phyloP scores from a whole-genome alignment of 1,140 invertebrate species.

The Holotrichia oblita region DNA sequence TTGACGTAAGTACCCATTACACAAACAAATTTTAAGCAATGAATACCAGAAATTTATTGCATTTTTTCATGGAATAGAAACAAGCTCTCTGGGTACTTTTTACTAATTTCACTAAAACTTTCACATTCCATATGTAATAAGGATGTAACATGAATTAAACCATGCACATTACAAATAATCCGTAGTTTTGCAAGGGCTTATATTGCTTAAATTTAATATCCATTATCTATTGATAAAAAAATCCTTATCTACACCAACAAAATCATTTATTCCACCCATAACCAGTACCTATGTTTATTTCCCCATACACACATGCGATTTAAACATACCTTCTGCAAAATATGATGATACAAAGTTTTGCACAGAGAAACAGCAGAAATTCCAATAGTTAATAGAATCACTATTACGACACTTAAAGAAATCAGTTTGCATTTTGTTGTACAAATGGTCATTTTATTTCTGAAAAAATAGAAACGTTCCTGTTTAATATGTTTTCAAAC shows the following conservation, averaged over 20 bases:
- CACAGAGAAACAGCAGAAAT: not conserved
- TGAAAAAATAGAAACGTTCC: not conserved
- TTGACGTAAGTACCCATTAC: no score
- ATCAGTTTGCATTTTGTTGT: slow-evolving; percentile 13
- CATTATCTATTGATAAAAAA: no score
- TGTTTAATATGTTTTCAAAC: no score
- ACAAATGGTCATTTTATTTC: not conserved
- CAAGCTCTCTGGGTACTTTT: no score
- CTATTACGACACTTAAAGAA: not conserved
- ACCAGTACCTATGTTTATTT: no score
- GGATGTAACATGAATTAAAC: no score
- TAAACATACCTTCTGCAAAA: slow-evolving; percentile 10
- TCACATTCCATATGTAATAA: not conserved
- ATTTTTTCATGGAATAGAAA: no score
- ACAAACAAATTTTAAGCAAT: no score
- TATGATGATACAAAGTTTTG: not conserved
- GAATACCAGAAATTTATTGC: no score
- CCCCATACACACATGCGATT: not conserved
- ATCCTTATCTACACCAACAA: no score
- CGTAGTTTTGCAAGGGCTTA: not conserved
- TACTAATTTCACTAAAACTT: not conserved
- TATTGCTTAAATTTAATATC: not conserved
- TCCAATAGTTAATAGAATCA: not conserved
- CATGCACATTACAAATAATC: no score
- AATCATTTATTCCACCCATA: no score